Base-by-base conservation (phyloP, 2,888 invertebrate species). In the Carabus problematicus region DNA sequence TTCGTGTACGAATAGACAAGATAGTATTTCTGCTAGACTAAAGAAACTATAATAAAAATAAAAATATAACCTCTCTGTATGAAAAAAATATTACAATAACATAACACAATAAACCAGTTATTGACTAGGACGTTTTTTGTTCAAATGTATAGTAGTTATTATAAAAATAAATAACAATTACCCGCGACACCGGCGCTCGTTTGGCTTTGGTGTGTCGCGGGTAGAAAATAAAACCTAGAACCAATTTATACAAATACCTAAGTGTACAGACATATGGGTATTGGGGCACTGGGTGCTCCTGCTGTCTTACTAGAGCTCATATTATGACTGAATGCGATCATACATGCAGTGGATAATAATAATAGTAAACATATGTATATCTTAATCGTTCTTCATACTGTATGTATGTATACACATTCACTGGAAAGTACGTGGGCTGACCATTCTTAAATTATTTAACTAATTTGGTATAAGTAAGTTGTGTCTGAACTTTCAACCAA, bases 61-160 rank as follows among this genome's bases (percentile, higher is more conserved):
- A 68, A 66, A 67, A 67, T 67, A 67, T 58, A 67, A 61, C 60
- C 45, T 66, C 64, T 64, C 66, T 64, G 52, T 56, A 45, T 60
- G 61, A 55, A 68, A 59, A 68, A 59, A 67, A 41, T 60, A 67
- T 40, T 59, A 67, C 55, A 59, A 64, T 54, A 43, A 66, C 52
- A 68, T 55, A 68, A 67, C 61, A 69, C 62, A 69, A 62, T 47
- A 43, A 69, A 69, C 61, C 62, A 62, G 62, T 61, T 69, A 60
- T 60, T 69, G 69, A 69, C 69, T 69, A 69, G 69, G 69, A 69
- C 62, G 62, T 16, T 42, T 69, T 64, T 69, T 69, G 69, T 69
- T 69, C 69, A 62, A 18, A 62, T 69, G 16, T 54, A 54, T 54
- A 54, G 19, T 54, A 39, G 39, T 52, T 67, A 67, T 67, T 64